Evolutionary conservation across 2,113 vertebrate genomes (phyloP).

Genomic region (Pseudolaguvia tuberculata): DNA sequence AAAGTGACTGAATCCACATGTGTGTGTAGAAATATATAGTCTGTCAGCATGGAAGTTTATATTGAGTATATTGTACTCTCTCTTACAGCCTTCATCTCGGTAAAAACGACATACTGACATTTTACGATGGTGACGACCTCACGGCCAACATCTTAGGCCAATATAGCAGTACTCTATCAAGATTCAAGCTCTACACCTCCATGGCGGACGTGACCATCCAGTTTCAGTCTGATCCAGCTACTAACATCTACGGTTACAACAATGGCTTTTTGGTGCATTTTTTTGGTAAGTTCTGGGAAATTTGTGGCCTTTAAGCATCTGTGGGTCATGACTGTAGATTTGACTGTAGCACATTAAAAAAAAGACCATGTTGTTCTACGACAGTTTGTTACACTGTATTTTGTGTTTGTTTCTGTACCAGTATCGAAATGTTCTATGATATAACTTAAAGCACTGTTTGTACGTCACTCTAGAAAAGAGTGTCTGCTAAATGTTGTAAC

Average conservation of each 20-base stretch:
- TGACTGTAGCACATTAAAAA: no score
- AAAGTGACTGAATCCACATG: not conserved
- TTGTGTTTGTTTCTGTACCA: no score
- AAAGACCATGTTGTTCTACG: no score
- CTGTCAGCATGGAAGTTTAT: not conserved
- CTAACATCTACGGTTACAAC: conserved; percentile 80
- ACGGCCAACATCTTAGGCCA: conserved; percentile 92
- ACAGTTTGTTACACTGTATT: no score
- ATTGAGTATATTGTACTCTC: conserved; percentile 6
- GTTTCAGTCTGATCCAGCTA: conserved; percentile 92
- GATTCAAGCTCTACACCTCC: conserved; percentile 90
- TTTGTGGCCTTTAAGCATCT: not conserved
- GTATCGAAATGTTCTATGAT: no score
- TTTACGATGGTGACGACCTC: conserved; percentile 95
- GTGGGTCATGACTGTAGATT: not conserved
- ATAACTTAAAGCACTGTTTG: no score
- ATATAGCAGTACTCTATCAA: conserved; percentile 77
- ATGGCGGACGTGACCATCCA: conserved; percentile 91
- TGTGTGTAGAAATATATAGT: no score
- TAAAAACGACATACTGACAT: conserved; percentile 84
- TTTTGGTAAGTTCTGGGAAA: conserved; percentile 73
- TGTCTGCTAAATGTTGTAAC: no score
- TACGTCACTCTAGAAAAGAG: no score
- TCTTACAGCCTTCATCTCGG: conserved; percentile 79
- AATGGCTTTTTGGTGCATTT: conserved; percentile 95